These are phyloP conservation scores for Nephrocerus scutellatus DNA, from an alignment of 2,888 invertebrate species.

Conservation along the genomic window DNA sequence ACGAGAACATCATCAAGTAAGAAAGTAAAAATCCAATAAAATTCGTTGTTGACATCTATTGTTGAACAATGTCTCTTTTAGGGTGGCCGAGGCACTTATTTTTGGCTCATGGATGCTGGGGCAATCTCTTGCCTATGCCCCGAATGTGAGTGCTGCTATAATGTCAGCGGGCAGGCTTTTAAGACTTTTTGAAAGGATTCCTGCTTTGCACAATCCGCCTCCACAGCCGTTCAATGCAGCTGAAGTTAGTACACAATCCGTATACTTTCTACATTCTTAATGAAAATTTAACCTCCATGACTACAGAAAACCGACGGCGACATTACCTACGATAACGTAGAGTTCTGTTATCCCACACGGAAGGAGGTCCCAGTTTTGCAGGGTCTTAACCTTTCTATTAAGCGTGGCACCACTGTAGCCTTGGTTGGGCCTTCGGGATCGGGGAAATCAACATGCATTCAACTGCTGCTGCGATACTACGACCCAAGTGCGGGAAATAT, in stretches of 20 bases:
- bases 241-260: constrained; percentile 28
- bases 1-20: constrained; percentile 64
- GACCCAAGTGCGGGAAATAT: constrained; percentile 63
- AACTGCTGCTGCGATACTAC: constrained; percentile 71
- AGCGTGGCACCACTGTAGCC: constrained; percentile 65
- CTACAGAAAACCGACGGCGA: constrained; percentile 58
- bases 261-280: neutral
- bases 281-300: constrained; percentile 1
- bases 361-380: constrained; percentile 66
- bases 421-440: constrained; percentile 75
- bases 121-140: constrained; percentile 69
- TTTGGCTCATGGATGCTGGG: constrained; percentile 77
- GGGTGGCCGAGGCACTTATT: constrained; percentile 67
- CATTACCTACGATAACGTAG: constrained; percentile 61
- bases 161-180: constrained; percentile 64
- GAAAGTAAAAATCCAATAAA: constrained; percentile 25
- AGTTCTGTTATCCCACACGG: constrained; percentile 78
- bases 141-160: constrained; percentile 67
- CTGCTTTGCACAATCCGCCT: constrained; percentile 51
- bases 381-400: constrained; percentile 60
- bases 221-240: constrained; percentile 39
- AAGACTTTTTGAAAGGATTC: constrained; percentile 55
- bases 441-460: constrained; percentile 76
- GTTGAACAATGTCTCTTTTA: constrained; percentile 39
- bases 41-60: neutral